phyloP scores from a whole-genome alignment of 2,888 invertebrate genomes.

The Siphonodentalium dalli region DNA sequence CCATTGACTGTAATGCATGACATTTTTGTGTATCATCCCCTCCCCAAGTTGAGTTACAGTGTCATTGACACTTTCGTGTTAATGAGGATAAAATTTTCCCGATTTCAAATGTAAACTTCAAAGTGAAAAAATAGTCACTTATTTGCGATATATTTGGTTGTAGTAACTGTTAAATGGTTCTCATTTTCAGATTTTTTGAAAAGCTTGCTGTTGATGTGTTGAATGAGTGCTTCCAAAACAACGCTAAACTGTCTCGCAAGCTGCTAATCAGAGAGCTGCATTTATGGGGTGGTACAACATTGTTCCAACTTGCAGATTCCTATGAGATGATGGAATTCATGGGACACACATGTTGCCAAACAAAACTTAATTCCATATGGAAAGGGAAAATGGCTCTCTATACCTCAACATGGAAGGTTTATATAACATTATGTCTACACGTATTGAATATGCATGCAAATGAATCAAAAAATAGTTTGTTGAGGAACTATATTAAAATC shows the following conservation, averaged over 20 bases:
- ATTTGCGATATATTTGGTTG: not conserved
- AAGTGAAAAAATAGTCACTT: not conserved
- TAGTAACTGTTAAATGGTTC: not conserved
- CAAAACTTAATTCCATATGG: constrained; percentile 64
- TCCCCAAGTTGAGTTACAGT: no score
- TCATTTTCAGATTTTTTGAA: constrained; percentile 52
- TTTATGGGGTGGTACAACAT: constrained; percentile 53
- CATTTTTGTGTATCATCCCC: no score
- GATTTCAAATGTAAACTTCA: not conserved
- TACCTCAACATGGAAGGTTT: constrained; percentile 59
- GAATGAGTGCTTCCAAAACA: constrained; percentile 55
- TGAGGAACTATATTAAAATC: no score
- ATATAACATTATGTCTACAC: no score
- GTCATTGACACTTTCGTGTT: no score
- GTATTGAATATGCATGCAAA: no score
- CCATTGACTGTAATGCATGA: no score
- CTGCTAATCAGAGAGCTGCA: constrained; percentile 50
- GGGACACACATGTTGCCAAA: constrained; percentile 62
- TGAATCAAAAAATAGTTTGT: no score
- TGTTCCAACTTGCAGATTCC: constrained; percentile 57
- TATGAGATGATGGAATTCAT: constrained; percentile 62
- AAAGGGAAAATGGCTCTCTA: constrained; percentile 62
- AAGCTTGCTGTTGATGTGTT: constrained; percentile 54
- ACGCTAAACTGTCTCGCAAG: constrained; percentile 52
- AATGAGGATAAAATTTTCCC: not conserved